Base-by-base conservation (phyloP, 1,140 invertebrate genomes). In the Eufriesea mexicana region DNA sequence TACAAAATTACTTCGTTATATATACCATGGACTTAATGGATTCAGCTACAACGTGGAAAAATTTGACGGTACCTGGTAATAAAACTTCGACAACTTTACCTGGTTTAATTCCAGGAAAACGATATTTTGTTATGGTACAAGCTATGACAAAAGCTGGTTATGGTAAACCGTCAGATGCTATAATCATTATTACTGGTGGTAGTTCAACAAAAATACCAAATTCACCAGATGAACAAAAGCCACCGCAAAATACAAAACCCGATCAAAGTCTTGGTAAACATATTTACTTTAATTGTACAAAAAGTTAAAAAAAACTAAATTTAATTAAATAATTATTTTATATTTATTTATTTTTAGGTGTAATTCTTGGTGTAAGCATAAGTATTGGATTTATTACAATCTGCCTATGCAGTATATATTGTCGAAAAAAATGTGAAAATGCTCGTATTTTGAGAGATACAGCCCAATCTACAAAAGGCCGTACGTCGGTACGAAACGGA, bases 51-150 rank as follows among this genome's bases (percentile, higher is more conserved):
- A 84, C 86, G 6, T 95, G 95, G 95, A 88, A 84, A 64, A 94
- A 92, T 57, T 83, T 94, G 55, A 95, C 93, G 35, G 91, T 94
- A 20, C 89, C 85, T 55, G 93, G 93, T 10, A 93, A 94, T 79
- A 92, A 92, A 82, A 93, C 91, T 8, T 91, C 92, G 5, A 90
- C 90, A 0, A 88, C 91, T 84, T 85, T 96, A 66, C 92, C 92
- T 18, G 93, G 92, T 55, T 89, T 96, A 49, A 64, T 93, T 20
- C 90, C 94, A 2, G 94, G 95, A 28, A 93, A 93, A 67, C 88
- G 91, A 35, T 96, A 96, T 82, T 95, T 94, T 62, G 92, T 96
- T 55, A 92, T 94, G 84, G 93, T 96, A 45, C 93, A 94, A 82
- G 96, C 95, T 28, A 92, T 91, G 6, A 96, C 95, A 16, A 93